Base-by-base conservation (phyloP, 2,888 invertebrate species). In the Platynereis dumerilii region DNA sequence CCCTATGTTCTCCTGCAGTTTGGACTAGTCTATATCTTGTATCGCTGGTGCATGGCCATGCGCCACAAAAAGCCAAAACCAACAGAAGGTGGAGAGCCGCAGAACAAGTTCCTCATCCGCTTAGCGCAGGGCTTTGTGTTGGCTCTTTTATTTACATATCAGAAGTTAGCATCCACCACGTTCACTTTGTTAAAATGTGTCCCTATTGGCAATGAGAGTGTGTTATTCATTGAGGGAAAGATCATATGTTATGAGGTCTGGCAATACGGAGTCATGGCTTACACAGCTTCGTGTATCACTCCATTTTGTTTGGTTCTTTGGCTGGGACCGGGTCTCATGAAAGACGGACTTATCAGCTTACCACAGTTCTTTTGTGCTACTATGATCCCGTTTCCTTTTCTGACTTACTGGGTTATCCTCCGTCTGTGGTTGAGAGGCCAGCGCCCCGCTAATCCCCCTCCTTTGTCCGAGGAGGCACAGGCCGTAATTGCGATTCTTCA, bases 161-260 rank as follows among this genome's bases (percentile, higher is more conserved):
- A 73, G 58, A 72, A 73, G 48, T 53, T 73, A 28, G 69, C 64
- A 1, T 66, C 65, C 10, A 70, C 72, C 20, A 61, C 69, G 24
- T 73, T 73, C 58, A 67, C 63, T 3, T 55, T 73, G 53, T 66
- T 73, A 42, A 73, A 70, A 63, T 73, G 73, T 52, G 72, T 73
- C 17, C 68, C 67, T 3, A 65, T 70, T 3, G 63, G 59, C 17
- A 64, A 52, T 15, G 57, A 60, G 24, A 60, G 42, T 22, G 73
- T 72, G 15, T 59, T 73, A 12, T 72, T 67, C 59, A 67, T 73
- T 2, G 73, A 73, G 60, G 73, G 73, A 2, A 64, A 65, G 10
- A 54, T 62, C 2, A 27, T 29, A 10, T 62, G 62, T 42, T 65
- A 65, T 60, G 60, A 65, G 29, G 42, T 44, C 15, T 72, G 57